Base-by-base conservation (phyloP, 2,888 invertebrate genomes). In the Trachelus tabidus region DNA sequence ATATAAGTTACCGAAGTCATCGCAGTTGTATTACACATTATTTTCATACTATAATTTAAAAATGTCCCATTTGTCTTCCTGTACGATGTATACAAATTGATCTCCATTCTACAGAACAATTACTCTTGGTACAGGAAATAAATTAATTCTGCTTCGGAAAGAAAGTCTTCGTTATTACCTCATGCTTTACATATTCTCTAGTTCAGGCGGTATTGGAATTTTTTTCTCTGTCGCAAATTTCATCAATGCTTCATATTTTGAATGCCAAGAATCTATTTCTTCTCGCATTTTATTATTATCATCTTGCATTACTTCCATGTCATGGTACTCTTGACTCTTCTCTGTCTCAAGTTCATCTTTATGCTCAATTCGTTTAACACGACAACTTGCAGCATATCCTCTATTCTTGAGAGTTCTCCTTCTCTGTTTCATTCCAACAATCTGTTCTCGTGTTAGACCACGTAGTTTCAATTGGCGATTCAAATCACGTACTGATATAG, bases 341-440 rank as follows among this genome's bases (percentile, higher is more conserved):
- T 97, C 97, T 0, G 95, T 95, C 90, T 97, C 97, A 75, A 98
- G 90, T 79, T 97, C 97, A 88, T 97, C 97, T 87, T 97, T 97
- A 90, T 97, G 97, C 86, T 97, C 97, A 83, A 98, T 96, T 75
- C 97, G 93, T 91, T 98, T 98, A 83, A 97, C 97, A 4, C 98
- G 94, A 87, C 97, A 98, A 85, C 97, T 96, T 23, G 96, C 96
- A 0, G 98, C 98, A 89, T 98, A 98, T 0, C 98, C 98, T 76
- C 98, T 93, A 91, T 98, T 98, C 92, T 98, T 98, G 1, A 98
- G 92, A 0, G 98, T 98, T n/a, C 98, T 93, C 56, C 98, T 93
- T 12, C 98, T 93, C 89, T 98, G 98, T 91, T 98, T 98, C 95
- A 98, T 96, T 34, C 96, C 95, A 34, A 96, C 95, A 84, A 97